Conservation (phyloP, 64 coral and sea anemone species). For the Pocillopora verrucosa region DNA sequence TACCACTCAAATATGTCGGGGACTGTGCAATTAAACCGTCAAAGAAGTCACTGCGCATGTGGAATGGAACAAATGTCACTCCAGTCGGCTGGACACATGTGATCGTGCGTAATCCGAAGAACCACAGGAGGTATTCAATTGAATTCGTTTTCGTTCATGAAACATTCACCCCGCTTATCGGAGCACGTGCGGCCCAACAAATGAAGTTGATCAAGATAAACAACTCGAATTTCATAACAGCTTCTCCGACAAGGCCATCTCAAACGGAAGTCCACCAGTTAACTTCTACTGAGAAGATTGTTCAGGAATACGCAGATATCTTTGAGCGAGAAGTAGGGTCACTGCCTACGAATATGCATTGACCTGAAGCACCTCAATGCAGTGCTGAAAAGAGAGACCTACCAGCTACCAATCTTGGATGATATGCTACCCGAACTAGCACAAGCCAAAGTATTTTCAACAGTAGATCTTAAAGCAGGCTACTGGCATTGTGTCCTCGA, state of each 20-base stretch:
- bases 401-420: no score
- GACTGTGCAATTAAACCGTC: background rate
- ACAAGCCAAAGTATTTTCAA: conserved; percentile 38
- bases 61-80: no score
- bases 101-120: background rate
- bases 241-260: no score
- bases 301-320: background rate
- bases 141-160: background rate
- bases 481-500: conserved; percentile 59
- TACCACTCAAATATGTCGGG: background rate
- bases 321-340: background rate
- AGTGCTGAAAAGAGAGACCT: no score
- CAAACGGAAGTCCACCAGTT: background rate
- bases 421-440: no score
- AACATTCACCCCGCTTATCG: background rate
- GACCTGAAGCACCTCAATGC: background rate
- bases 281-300: no score
- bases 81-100: no score
- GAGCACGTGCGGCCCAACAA: background rate
- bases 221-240: no score
- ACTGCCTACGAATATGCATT: background rate
- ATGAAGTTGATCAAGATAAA: no score
- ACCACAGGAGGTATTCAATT: no score
- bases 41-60: background rate
- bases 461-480: conserved; percentile 11